A percentile compares a stretch with the other conserved stretches of the same genome.
Evolutionary conservation across 92 coral and sea anemone species (phyloP).

Genomic region (Phenganax stokvisi): DNA sequence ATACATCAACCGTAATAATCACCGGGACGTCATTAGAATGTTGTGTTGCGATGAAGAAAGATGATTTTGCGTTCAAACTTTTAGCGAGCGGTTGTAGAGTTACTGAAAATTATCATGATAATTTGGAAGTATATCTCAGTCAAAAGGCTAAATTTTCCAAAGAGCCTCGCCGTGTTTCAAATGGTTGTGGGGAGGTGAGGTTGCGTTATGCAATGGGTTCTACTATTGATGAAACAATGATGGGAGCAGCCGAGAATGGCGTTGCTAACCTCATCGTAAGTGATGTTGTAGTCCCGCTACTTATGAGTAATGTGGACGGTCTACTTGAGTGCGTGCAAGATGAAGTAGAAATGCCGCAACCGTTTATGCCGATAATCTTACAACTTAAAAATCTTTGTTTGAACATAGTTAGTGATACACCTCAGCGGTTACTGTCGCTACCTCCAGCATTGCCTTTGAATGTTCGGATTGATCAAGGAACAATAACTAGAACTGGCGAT

Average conservation of each 20-base stretch:
- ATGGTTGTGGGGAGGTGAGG: constrained; percentile 49
- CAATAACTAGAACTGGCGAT: constrained; percentile 59
- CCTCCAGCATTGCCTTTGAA: constrained; percentile 77
- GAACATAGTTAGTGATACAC: constrained; percentile 66
- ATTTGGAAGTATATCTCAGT: constrained; percentile 69
- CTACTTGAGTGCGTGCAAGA: constrained; percentile 85
- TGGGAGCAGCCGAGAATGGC: constrained; percentile 82
- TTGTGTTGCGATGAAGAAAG: constrained; percentile 64
- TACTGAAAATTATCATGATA: constrained; percentile 63
- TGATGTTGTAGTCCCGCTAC: constrained; percentile 52
- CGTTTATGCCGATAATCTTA: constrained; percentile 62
- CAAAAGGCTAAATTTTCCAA: constrained; percentile 57
- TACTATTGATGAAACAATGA: constrained; percentile 61
- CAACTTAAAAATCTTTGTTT: constrained; percentile 64
- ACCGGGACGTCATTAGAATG: constrained; percentile 66
- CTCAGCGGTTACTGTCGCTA: constrained; percentile 68
- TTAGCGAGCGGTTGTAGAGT: constrained; percentile 54
- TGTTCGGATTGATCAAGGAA: constrained; percentile 61
- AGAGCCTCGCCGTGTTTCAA: constrained; percentile 35
- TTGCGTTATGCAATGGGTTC: constrained; percentile 83
- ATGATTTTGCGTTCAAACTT: constrained; percentile 63
- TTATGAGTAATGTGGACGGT: constrained; percentile 74
- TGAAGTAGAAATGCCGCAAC: constrained; percentile 64
- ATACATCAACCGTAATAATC: constrained; percentile 67
- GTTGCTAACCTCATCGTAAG: constrained; percentile 63